phyloP scores from a whole-genome alignment of 2,797 vertebrate genomes.

The Euthynnus affinis region DNA sequence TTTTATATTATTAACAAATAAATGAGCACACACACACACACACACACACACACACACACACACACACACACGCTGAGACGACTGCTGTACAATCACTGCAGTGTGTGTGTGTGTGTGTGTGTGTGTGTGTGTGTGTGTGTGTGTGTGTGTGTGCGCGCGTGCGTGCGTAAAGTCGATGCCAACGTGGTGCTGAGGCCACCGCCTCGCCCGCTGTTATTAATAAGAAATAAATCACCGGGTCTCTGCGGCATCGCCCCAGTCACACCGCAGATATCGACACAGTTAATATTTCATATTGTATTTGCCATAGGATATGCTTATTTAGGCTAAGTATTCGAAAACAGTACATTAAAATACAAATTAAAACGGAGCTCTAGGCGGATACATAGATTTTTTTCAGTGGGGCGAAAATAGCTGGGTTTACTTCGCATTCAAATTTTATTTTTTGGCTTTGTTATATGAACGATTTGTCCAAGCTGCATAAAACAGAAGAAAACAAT shows the following conservation, averaged over 20 bases:
- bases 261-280: conserved; percentile 81
- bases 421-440: conserved; percentile 53
- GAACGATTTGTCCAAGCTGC: conserved; percentile 46
- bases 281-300: conserved; percentile 85
- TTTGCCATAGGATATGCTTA: conserved; percentile 81
- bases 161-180: conserved; percentile 70
- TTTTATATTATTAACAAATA: conserved; percentile 17
- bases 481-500: conserved; percentile 34
- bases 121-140: conserved; percentile 42
- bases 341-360: conserved; percentile 80
- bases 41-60: not conserved
- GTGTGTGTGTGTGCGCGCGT: conserved; percentile 43
- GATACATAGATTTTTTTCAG: conserved; percentile 59
- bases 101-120: conserved; percentile 31
- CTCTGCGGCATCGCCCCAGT: conserved; percentile 77
- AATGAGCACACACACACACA: conserved; percentile 13
- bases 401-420: not conserved
- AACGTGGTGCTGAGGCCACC: conserved; percentile 66
- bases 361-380: conserved; percentile 77
- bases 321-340: conserved; percentile 78
- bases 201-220: conserved; percentile 72
- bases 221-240: conserved; percentile 80
- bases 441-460: conserved; percentile 43
- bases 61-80: not conserved
- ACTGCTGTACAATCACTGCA: conserved; percentile 14